phyloP scores from a whole-genome alignment of 2,888 invertebrate genomes.

The Antitype chi region DNA sequence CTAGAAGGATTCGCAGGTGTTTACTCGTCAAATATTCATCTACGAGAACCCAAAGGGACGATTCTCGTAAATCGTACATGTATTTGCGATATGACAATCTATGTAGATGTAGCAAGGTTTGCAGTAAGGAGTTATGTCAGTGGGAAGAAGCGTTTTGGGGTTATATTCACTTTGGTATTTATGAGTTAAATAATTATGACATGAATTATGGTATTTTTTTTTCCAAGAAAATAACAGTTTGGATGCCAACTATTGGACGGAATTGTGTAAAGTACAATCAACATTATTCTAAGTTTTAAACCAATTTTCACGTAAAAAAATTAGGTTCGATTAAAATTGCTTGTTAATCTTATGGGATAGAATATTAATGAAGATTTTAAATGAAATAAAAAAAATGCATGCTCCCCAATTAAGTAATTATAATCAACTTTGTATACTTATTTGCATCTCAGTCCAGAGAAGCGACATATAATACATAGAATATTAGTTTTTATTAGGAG shows the following conservation, averaged over 20 bases:
- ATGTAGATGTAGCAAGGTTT: constrained; percentile 11
- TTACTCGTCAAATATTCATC: constrained; percentile 58
- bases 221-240: too few relatives aligned
- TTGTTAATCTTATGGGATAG: too few relatives aligned
- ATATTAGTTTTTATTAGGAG: not conserved
- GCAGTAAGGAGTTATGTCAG: not conserved
- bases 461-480: not conserved
- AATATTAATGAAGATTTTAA: too few relatives aligned
- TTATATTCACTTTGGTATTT: constrained; percentile 7
- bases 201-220: not conserved
- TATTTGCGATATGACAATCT: constrained; percentile 43
- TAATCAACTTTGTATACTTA: too few relatives aligned
- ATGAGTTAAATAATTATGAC: not conserved
- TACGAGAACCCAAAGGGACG: constrained; percentile 35
- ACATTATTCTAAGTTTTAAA: too few relatives aligned
- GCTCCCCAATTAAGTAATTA: too few relatives aligned
- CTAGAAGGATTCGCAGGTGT: constrained; percentile 25
- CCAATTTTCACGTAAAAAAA: too few relatives aligned
- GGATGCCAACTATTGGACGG: not conserved
- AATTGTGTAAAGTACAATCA: too few relatives aligned
- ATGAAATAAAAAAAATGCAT: too few relatives aligned
- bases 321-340: too few relatives aligned
- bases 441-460: too few relatives aligned
- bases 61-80: constrained; percentile 45
- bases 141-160: constrained; percentile 14